These are phyloP conservation scores for Lepilemur septentrionalis DNA, from an alignment of 2,797 vertebrate genomes.

Conservation along the genomic window DNA sequence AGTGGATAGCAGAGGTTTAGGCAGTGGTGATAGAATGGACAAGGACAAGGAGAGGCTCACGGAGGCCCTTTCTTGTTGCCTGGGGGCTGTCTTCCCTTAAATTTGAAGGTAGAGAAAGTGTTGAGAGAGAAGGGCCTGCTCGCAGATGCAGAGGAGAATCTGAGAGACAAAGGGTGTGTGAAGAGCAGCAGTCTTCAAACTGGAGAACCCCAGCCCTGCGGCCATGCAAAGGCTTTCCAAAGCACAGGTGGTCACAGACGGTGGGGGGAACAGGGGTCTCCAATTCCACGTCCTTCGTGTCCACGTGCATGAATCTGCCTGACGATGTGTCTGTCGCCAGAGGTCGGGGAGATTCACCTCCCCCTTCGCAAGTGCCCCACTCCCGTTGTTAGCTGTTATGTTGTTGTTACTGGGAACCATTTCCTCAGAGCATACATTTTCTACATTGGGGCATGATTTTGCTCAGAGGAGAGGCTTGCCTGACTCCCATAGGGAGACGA, in stretches of 20 bases:
- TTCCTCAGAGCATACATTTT: not conserved
- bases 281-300: not conserved
- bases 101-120: not conserved
- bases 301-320: not conserved
- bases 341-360: not conserved
- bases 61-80: not conserved
- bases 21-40: not conserved
- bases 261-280: not conserved
- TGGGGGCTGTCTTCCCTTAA: not conserved
- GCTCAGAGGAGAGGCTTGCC: not conserved
- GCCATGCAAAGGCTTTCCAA: not conserved
- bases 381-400: not conserved
- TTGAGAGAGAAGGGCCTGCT: not conserved
- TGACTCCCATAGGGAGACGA: not conserved
- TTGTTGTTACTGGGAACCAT: not conserved
- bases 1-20: not conserved
- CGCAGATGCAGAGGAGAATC: not conserved
- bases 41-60: not conserved
- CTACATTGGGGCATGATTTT: not conserved
- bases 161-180: not conserved
- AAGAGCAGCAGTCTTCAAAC: not conserved
- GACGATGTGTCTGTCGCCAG: not conserved
- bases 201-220: not conserved
- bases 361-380: not conserved
- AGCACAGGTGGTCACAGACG: not conserved